Evolutionary conservation across 2,888 invertebrate species (phyloP).

Genomic region (Lucinisca nassula): DNA sequence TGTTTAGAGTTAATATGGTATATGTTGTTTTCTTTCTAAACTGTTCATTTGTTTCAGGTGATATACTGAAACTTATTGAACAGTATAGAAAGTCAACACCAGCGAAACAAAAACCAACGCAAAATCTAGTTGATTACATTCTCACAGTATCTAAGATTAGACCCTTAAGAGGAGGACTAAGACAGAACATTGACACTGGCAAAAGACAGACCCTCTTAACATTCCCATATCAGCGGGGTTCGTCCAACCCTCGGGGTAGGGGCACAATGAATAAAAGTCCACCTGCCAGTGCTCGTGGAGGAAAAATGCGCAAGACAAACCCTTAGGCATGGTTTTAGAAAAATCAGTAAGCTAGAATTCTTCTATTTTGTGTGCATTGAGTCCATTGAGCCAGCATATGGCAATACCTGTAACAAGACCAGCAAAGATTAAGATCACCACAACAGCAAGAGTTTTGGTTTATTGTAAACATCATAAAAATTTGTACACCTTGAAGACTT

Average conservation of each 20-base stretch:
- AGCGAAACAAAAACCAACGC: not conserved
- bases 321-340: too few relatives aligned
- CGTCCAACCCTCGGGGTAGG: not conserved
- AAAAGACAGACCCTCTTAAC: not conserved
- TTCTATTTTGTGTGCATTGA: too few relatives aligned
- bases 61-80: slow-evolving; percentile 69
- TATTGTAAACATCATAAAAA: too few relatives aligned
- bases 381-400: too few relatives aligned
- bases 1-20: too few relatives aligned
- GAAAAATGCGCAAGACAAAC: too few relatives aligned
- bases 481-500: too few relatives aligned
- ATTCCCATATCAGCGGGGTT: not conserved
- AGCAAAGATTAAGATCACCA: too few relatives aligned
- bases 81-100: slow-evolving; percentile 63
- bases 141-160: not conserved
- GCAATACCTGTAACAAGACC: too few relatives aligned
- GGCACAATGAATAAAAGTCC: not conserved
- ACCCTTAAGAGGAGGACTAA: not conserved
- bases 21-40: too few relatives aligned
- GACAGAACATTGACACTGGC: not conserved
- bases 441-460: too few relatives aligned
- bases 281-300: not conserved
- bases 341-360: too few relatives aligned
- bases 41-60: slow-evolving; percentile 49
- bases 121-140: not conserved